Percentiles rank a stretch among this genome's conserved stretches.
phyloP scores from a whole-genome alignment of 1,140 invertebrate species.

The Harlomillsia oculata region DNA sequence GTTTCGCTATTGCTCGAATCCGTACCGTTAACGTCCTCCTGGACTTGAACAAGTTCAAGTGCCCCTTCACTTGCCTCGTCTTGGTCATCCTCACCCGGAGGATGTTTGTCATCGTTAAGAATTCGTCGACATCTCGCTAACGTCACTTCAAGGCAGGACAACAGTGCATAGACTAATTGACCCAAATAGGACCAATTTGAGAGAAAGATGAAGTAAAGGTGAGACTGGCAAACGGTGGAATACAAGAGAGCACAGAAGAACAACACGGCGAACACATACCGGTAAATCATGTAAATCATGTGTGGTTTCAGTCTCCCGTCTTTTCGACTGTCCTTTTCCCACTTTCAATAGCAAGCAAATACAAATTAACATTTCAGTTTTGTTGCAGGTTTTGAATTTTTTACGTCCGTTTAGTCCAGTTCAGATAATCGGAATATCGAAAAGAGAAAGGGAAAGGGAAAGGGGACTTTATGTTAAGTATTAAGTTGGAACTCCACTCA shows the following conservation, averaged over 20 bases:
- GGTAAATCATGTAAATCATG: background rate
- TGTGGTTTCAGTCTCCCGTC: background rate
- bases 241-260: background rate
- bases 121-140: no score
- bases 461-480: no score
- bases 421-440: no score
- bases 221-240: background rate
- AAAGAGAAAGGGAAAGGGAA: no score
- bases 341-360: background rate
- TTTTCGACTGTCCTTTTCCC: background rate
- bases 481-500: no score
- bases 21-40: background rate
- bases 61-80: background rate
- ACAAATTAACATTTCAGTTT: background rate
- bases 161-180: background rate
- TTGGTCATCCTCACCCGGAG: background rate
- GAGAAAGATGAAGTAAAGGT: constrained; percentile 3
- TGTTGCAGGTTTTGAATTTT: no score
- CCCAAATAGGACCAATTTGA: background rate
- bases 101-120: background rate
- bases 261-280: background rate
- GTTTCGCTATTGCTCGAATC: background rate
- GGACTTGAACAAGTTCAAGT: background rate
- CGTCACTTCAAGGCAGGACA: background rate
- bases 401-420: no score